Evolutionary conservation across 2,797 vertebrate genomes (phyloP).

Genomic region (Melanotaenia nigrans): DNA sequence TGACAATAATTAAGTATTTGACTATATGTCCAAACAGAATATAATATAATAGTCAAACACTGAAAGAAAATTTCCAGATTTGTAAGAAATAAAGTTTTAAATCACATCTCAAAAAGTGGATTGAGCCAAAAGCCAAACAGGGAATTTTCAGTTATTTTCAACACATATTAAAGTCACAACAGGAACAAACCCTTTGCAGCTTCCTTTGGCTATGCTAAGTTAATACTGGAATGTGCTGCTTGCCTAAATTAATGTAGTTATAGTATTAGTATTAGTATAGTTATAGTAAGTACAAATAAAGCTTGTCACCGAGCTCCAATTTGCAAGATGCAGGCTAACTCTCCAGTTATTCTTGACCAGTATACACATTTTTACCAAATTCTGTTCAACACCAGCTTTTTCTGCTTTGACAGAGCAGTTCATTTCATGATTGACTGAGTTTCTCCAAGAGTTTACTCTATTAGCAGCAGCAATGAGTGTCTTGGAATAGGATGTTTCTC

Average conservation of each 20-base stretch:
- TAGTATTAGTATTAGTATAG: neutral
- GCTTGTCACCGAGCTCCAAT: slow-evolving; percentile 44
- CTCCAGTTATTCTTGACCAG: slow-evolving; percentile 67
- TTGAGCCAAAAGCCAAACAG: slow-evolving; percentile 9
- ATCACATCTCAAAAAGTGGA: neutral
- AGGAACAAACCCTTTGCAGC: slow-evolving; percentile 13
- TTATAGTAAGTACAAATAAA: slow-evolving; percentile 48
- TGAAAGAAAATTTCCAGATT: neutral
- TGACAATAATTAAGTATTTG: neutral
- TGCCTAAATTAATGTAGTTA: slow-evolving; percentile 30
- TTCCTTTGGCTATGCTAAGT: slow-evolving; percentile 15
- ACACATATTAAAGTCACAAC: slow-evolving; percentile 17
- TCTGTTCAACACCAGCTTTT: slow-evolving; percentile 7
- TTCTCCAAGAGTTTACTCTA: slow-evolving; percentile 65
- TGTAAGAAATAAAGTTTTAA: neutral
- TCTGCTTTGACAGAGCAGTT: slow-evolving; percentile 40
- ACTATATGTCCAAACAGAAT: neutral
- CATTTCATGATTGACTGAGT: slow-evolving; percentile 56
- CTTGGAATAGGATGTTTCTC: slow-evolving; percentile 45
- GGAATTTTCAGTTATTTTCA: neutral
- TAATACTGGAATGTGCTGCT: slow-evolving; percentile 38
- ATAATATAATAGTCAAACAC: neutral
- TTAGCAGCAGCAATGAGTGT: slow-evolving; percentile 53
- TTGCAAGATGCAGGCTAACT: slow-evolving; percentile 54
- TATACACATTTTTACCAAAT: slow-evolving; percentile 17